Percentiles rank a stretch among this genome's conserved stretches.
Evolutionary conservation across 37 sponge, comb jelly and placozoan genomes (phyloP).

Genomic region (Lycopodina hypogea): DNA sequence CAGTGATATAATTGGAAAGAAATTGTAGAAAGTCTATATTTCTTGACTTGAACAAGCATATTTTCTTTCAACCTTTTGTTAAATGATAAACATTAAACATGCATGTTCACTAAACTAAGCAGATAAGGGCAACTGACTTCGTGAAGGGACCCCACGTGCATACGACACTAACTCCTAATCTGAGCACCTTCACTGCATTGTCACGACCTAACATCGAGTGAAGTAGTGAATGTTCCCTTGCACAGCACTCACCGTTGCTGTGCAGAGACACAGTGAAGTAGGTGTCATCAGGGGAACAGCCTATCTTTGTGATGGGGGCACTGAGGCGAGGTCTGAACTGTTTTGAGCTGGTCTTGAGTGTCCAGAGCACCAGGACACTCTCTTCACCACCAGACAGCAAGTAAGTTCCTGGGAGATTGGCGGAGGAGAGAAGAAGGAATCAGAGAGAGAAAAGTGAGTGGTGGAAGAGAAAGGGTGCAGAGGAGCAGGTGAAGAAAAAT

Average conservation of each 20-base stretch:
- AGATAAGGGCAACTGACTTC: too few species aligned
- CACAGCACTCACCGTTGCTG: conserved; percentile 55
- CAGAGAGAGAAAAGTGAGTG: neutral
- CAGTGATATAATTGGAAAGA: too few species aligned
- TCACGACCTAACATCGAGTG: too few species aligned
- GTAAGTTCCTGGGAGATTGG: conserved; percentile 56
- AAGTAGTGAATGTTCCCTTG: too few species aligned
- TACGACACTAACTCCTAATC: too few species aligned
- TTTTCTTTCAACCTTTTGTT: too few species aligned
- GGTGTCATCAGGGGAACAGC: conserved; percentile 48
- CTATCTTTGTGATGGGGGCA: conserved; percentile 53
- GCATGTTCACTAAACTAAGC: too few species aligned
- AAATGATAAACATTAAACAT: too few species aligned
- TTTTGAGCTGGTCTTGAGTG: conserved; percentile 55
- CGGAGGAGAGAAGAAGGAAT: neutral
- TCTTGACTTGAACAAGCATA: too few species aligned
- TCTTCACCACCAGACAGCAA: conserved; percentile 93
- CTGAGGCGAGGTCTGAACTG: conserved; percentile 84
- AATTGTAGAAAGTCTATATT: too few species aligned
- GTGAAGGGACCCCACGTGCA: too few species aligned
- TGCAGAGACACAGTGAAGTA: conserved; percentile 62
- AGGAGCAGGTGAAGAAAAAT: neutral
- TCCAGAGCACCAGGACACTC: conserved; percentile 88
- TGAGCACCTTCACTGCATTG: too few species aligned
- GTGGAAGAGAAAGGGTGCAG: neutral